A percentile compares a stretch with the other conserved stretches of the same genome.
Evolutionary conservation across 2,113 vertebrate species (phyloP).

Genomic region (Pangasianodon hypophthalmus): DNA sequence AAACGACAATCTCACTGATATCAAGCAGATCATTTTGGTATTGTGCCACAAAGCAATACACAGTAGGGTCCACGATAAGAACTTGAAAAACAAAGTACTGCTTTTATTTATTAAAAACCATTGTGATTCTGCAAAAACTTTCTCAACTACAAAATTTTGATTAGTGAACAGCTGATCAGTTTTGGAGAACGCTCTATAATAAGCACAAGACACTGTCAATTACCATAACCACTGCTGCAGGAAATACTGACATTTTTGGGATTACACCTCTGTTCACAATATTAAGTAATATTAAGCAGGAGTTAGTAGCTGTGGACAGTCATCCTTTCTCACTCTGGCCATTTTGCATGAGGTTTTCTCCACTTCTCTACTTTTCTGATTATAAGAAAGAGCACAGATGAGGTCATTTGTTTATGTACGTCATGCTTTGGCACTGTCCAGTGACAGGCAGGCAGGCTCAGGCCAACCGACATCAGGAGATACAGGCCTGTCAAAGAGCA

Average conservation of each 20-base stretch:
- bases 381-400: background rate
- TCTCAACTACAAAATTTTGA: too few species aligned
- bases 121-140: too few species aligned
- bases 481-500: background rate
- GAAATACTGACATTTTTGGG: background rate
- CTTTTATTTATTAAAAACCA: too few species aligned
- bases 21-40: background rate
- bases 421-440: background rate
- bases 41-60: background rate
- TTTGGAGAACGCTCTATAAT: background rate
- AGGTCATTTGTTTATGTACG: background rate
- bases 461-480: background rate
- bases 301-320: background rate
- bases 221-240: too few species aligned
- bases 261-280: background rate
- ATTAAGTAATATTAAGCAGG: background rate
- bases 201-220: background rate
- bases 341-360: background rate
- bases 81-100: background rate
- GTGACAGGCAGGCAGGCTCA: background rate
- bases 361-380: background rate
- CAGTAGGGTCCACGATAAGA: background rate
- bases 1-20: background rate
- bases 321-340: background rate
- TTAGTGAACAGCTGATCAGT: background rate